Evolutionary conservation across 2,797 vertebrate species (phyloP).

Genomic region (Streptopelia turtur): DNA sequence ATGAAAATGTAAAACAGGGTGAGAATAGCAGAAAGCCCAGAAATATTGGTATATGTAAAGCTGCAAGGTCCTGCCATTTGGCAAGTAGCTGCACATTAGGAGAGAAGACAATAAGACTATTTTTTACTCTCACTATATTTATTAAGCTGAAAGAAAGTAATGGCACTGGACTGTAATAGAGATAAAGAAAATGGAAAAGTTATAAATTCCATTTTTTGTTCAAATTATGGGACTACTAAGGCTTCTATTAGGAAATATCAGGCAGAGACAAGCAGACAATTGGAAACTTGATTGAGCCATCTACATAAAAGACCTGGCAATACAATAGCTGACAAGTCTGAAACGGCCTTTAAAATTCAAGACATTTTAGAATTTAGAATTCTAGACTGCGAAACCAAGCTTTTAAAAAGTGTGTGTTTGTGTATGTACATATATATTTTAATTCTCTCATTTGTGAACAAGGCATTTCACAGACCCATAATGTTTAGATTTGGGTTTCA

Average conservation of each 20-base stretch:
- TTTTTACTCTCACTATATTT: neutral
- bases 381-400: neutral
- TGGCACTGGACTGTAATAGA: neutral
- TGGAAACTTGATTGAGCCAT: slow-evolving; percentile 19
- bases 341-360: neutral
- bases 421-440: neutral
- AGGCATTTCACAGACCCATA: neutral
- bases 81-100: neutral
- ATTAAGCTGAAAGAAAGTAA: neutral
- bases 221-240: neutral
- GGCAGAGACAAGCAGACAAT: neutral
- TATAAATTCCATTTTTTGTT: slow-evolving; percentile 22
- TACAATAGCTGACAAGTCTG: neutral
- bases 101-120: neutral
- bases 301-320: neutral
- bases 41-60: neutral
- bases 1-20: neutral
- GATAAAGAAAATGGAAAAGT: neutral
- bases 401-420: neutral
- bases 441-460: neutral
- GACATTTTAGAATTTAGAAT: too few species aligned
- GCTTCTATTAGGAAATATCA: slow-evolving; percentile 10
- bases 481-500: neutral
- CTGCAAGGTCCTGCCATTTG: neutral
- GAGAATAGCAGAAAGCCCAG: neutral